Base-by-base conservation (phyloP, 2,888 invertebrate genomes). In the Oxycera nigricornis region DNA sequence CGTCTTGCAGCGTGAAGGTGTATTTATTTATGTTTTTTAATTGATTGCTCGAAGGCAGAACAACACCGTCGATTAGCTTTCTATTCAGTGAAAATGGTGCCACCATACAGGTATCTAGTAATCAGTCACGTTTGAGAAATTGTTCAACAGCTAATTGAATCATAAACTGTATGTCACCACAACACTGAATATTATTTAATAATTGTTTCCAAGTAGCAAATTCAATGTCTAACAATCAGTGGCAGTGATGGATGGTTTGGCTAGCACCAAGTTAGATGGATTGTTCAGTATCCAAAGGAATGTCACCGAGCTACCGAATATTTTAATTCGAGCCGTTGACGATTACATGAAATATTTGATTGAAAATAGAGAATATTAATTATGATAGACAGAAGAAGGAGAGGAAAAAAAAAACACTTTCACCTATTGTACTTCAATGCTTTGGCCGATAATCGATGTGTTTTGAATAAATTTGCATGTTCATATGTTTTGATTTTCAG, bases 11-110 rank as follows among this genome's bases (percentile, higher is more conserved):
- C n/a, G n/a, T n/a, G n/a, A 22, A 55, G 52, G 52, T 55, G 52
- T 55, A 55, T 17, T 55, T n/a, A n/a, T n/a, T 55, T 55, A 55
- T 55, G 52, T 55, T 55, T n/a, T n/a, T 20, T 55, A 24, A 55
- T 55, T 55, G 24, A 55, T 55, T 55, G 52, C 52, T 55, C 24
- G 2, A 4, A 55, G 52, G 52, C 24, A 24, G 52, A 22, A 3
- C 24, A 24, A 55, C 52, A 24, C 52, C 52, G 11, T 55, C 52
- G 7, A 24, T 55, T 20, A 7, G 52, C 52, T 24, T 55, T 46
- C 14, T 24, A 55, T 55, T 22, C 20, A 22, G 4, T 22, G 9
- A 24, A 22, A 55, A 55, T 20, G 52, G 52, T 55, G 52, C 24
- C 2, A 55, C 52, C 24, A 11, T 20, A 55, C 52, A 2, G 24